phyloP scores from a whole-genome alignment of 2,888 invertebrate species.

The Drosophila nr. medialis region DNA sequence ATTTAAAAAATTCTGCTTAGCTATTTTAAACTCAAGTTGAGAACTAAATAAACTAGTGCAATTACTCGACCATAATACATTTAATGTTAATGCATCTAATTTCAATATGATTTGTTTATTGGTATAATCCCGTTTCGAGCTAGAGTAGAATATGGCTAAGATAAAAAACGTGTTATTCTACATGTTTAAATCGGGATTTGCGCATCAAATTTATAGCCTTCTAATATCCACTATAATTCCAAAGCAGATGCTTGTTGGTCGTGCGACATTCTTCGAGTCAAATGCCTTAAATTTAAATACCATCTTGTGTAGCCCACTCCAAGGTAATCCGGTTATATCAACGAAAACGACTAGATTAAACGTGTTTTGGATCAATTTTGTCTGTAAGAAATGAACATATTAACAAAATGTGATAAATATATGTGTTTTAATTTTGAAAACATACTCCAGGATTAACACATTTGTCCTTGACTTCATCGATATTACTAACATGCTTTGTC shows the following conservation, averaged over 20 bases:
- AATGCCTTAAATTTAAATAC: neutral
- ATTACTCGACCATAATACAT: too few relatives aligned
- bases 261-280: neutral
- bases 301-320: neutral
- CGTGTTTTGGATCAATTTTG: neutral
- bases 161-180: slow-evolving; percentile 99
- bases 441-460: slow-evolving; percentile 44
- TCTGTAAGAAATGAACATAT: slow-evolving; percentile 10
- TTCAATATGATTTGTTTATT: too few relatives aligned
- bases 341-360: neutral
- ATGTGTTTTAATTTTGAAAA: neutral
- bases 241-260: neutral
- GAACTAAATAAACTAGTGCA: too few relatives aligned
- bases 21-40: too few relatives aligned
- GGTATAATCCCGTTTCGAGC: neutral
- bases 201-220: slow-evolving; percentile 87
- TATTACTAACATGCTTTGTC: slow-evolving; percentile 22
- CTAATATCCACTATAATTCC: neutral
- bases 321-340: neutral
- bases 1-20: too few relatives aligned
- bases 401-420: neutral
- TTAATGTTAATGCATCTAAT: too few relatives aligned
- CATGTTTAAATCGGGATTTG: slow-evolving; percentile 99
- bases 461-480: slow-evolving; percentile 6
- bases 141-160: slow-evolving; percentile 88